Base-by-base conservation (phyloP, 2,113 vertebrate species). In the Tympanuchus pallidicinctus region DNA sequence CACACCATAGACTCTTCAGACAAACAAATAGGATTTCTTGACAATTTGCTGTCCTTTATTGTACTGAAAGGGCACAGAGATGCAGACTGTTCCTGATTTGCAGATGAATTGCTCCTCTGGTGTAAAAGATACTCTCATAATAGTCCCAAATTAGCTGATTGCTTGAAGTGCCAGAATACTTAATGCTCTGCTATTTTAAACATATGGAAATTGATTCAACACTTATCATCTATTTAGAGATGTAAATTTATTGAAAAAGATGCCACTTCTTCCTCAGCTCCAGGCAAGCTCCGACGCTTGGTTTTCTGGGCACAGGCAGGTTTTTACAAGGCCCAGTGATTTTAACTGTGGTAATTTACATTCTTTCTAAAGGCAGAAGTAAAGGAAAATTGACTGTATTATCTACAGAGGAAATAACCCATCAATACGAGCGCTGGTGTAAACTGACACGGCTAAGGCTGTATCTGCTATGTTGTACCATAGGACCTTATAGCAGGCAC, bases 161-260 rank as follows among this genome's bases (percentile, higher is more conserved):
- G 94, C 92, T 85, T 85, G 63, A 88, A 94, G 77, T 92, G 80
- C 86, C 67, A 94, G 91, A 95, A 96, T 93, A 60, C 72, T 78
- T 94, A 94, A 94, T 89, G 91, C 71, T 94, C 89, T 92, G 83
- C 94, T 96, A 92, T 94, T 96, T 96, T 94, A 91, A 93, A 96
- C 84, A 81, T 90, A 96, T 92, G 95, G 89, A 95, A 92, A 96
- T 96, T 52, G 78, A 91, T 92, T 96, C 90, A 70, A 85, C 93
- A 87, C 88, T 96, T 91, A 80, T n/a, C 69, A 59, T 93, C 81
- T 95, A 89, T 94, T 96, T 90, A 96, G 93, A 79, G 65, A 95
- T 96, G 96, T 91, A 96, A 95, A 96, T 95, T 90, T 94, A 93
- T 94, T 96, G 95, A 87, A 92, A 91, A 89, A 95, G 86, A 95